Percentiles rank a stretch among this genome's conserved stretches.
Conservation (phyloP, 2,888 invertebrate genomes). For the Pantelozetes paolii region DNA sequence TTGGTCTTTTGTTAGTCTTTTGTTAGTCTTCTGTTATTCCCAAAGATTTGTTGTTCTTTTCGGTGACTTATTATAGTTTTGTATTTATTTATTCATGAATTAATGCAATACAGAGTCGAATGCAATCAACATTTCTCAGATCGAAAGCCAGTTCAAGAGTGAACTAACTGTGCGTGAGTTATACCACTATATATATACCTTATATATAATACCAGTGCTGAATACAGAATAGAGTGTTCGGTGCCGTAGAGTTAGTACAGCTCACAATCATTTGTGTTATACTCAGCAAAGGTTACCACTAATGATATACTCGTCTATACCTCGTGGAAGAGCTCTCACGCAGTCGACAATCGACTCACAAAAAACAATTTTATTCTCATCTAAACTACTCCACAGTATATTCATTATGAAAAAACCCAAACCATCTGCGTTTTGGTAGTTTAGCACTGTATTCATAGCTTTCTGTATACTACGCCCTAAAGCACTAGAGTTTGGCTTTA, state of each 20-base stretch:
- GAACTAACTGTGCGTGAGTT: slow-evolving; percentile 19
- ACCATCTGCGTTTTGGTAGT: slow-evolving; percentile 17
- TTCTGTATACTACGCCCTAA: slow-evolving; percentile 5
- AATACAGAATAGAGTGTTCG: neutral
- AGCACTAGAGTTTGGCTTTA: neutral
- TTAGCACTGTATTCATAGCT: neutral
- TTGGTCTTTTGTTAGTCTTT: too few relatives aligned
- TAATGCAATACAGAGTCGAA: slow-evolving; percentile 3
- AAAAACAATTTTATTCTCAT: slow-evolving; percentile 28
- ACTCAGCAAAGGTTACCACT: slow-evolving; percentile 14
- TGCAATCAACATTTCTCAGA: slow-evolving; percentile 22
- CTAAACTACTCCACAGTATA: neutral
- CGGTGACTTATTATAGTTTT: slow-evolving; percentile 15
- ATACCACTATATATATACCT: neutral
- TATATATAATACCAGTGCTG: neutral
- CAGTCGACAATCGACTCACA: neutral
- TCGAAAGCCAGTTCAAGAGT: neutral
- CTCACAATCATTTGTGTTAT: slow-evolving; percentile 8
- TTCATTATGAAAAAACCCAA: neutral
- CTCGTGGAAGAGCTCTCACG: slow-evolving; percentile 29
- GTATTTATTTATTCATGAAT: slow-evolving; percentile 29
- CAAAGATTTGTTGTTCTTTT: neutral
- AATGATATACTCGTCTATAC: slow-evolving; percentile 18
- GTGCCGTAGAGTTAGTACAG: neutral
- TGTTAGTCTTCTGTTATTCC: too few relatives aligned